A percentile compares a stretch with the other conserved stretches of the same genome.
Conservation (phyloP, 1,140 invertebrate genomes). For the Drosophila pseudoobscura region DNA sequence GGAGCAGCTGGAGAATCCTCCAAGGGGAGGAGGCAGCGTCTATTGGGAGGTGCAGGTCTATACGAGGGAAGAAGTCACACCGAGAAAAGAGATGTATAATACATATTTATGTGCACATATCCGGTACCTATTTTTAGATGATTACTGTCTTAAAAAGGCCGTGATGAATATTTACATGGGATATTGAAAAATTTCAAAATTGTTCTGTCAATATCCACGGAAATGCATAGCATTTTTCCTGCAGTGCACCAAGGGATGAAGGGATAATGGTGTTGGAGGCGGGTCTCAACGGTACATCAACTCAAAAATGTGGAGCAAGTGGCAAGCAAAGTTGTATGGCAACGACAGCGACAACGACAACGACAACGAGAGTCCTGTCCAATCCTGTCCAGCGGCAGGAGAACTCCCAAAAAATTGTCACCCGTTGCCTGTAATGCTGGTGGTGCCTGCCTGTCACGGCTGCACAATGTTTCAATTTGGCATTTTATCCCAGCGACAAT, state of each 20-base stretch:
- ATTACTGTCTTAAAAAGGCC: no score
- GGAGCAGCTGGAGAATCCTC: no score
- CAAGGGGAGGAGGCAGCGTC: slow-evolving; percentile 9
- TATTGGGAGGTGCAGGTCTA: background rate
- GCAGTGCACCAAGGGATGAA: background rate
- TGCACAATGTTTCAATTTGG: slow-evolving; percentile 75
- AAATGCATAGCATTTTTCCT: no score
- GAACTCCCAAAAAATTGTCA: slow-evolving; percentile 39
- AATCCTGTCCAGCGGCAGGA: slow-evolving; percentile 30
- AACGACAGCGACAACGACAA: slow-evolving; percentile 64
- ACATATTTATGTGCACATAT: no score
- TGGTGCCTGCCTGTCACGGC: slow-evolving; percentile 39
- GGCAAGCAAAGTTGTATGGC: slow-evolving; percentile 78
- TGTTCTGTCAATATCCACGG: no score
- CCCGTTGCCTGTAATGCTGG: background rate
- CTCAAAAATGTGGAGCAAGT: slow-evolving; percentile 73
- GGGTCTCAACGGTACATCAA: background rate
- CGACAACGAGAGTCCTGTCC: slow-evolving; percentile 4
- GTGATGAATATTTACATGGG: no score
- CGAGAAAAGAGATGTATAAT: no score
- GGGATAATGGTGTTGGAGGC: background rate
- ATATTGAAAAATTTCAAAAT: no score
- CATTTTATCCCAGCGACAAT: slow-evolving; percentile 66
- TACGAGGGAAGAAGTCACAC: no score
- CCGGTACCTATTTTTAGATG: no score